A percentile compares a stretch with the other conserved stretches of the same genome.
phyloP scores from a whole-genome alignment of 2,113 vertebrate genomes.

The Naja naja region DNA sequence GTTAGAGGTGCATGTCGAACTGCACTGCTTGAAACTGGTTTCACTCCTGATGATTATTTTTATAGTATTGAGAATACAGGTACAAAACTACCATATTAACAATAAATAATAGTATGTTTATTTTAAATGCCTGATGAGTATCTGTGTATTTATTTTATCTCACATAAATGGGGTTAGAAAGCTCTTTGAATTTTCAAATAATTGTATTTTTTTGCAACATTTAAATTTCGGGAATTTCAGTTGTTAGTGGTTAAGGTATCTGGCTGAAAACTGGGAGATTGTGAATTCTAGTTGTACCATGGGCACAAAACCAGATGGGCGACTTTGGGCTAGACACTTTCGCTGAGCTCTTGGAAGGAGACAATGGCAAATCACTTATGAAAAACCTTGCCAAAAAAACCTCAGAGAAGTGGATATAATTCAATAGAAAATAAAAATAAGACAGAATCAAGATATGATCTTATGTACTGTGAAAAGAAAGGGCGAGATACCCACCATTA shows the following conservation, averaged over 20 bases:
- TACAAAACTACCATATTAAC: constrained; percentile 35
- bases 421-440: neutral
- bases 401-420: neutral
- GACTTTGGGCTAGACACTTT: neutral
- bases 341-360: neutral
- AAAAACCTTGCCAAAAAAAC: neutral
- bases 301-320: neutral
- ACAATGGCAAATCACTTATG: neutral
- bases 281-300: neutral
- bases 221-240: neutral
- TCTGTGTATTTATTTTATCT: neutral
- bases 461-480: neutral
- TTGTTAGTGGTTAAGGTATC: neutral
- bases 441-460: neutral
- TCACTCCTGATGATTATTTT: constrained; percentile 52
- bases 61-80: constrained; percentile 37
- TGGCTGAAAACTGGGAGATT: neutral
- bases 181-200: neutral
- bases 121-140: neutral
- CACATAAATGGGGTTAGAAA: neutral
- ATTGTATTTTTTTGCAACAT: neutral
- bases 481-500: neutral
- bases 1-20: constrained; percentile 71
- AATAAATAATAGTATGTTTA: constrained; percentile 6
- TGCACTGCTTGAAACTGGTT: constrained; percentile 64